phyloP scores from a whole-genome alignment of 2,113 vertebrate genomes.

The Rallus limicola region DNA sequence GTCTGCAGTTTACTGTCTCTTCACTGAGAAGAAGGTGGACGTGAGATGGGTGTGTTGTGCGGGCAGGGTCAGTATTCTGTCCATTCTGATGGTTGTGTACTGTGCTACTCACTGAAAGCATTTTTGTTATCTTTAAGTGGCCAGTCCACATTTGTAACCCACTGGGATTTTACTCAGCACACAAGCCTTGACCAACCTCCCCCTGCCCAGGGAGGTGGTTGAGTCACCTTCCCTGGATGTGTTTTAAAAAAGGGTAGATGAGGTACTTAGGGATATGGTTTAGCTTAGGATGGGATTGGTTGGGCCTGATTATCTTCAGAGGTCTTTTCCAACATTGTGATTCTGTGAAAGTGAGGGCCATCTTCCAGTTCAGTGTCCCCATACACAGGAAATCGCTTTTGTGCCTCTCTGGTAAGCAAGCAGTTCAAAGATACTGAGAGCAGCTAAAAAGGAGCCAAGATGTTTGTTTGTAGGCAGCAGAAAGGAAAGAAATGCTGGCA shows the following conservation, averaged over 20 bases:
- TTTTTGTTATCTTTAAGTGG: background rate
- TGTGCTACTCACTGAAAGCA: background rate
- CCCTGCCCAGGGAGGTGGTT: too few relatives aligned
- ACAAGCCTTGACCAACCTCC: background rate
- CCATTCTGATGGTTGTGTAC: background rate
- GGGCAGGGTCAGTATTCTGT: background rate
- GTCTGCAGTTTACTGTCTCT: background rate
- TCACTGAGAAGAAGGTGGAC: background rate
- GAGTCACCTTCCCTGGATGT: too few relatives aligned
- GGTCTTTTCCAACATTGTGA: too few relatives aligned
- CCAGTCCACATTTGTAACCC: background rate
- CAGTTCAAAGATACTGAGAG: background rate
- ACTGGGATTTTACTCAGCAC: background rate
- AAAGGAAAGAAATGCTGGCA: background rate
- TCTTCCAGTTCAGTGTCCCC: background rate
- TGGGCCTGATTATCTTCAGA: too few relatives aligned
- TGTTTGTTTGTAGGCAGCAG: background rate
- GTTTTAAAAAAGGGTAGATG: too few relatives aligned
- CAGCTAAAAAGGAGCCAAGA: background rate
- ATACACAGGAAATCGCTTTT: background rate
- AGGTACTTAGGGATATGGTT: too few relatives aligned
- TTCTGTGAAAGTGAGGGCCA: background rate
- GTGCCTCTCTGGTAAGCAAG: background rate
- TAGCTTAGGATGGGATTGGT: too few relatives aligned
- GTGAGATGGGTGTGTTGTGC: background rate